Percentiles rank a stretch among this genome's conserved stretches.
Evolutionary conservation across 2,888 invertebrate genomes (phyloP).

Genomic region (Synanthedon andrenaeformis): DNA sequence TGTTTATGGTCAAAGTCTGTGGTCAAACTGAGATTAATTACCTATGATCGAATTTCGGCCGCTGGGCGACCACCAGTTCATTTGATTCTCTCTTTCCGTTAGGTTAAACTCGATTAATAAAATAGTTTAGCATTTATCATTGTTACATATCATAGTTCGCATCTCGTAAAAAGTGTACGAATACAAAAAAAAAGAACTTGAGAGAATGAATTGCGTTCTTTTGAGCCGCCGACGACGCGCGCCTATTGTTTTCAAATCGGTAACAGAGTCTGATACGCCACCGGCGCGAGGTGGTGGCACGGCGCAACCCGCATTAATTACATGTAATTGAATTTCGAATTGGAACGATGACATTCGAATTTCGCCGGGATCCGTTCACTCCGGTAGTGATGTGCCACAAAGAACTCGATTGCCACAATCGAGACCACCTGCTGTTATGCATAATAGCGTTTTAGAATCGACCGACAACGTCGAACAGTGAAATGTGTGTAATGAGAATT

Average conservation of each 20-base stretch:
- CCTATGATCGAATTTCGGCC: too few relatives aligned
- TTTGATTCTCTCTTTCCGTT: too few relatives aligned
- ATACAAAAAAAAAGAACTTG: slow-evolving; percentile 23
- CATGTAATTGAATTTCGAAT: slow-evolving; percentile 75
- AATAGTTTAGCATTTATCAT: slow-evolving; percentile 14
- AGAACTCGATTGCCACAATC: slow-evolving; percentile 51
- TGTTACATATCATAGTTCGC: slow-evolving; percentile 27
- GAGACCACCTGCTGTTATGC: slow-evolving; percentile 55
- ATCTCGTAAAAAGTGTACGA: slow-evolving; percentile 16
- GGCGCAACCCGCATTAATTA: slow-evolving; percentile 67
- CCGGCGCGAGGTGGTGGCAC: slow-evolving; percentile 19
- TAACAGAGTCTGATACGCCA: slow-evolving; percentile 55
- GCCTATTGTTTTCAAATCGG: slow-evolving; percentile 59
- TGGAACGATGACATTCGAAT: slow-evolving; percentile 74
- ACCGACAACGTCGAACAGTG: slow-evolving; percentile 57
- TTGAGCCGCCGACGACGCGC: slow-evolving; percentile 40
- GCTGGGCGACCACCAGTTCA: too few relatives aligned
- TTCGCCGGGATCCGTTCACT: slow-evolving; percentile 59
- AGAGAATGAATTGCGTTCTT: slow-evolving; percentile 46
- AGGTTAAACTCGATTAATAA: background rate
- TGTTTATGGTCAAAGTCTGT: too few relatives aligned
- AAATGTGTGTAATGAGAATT: slow-evolving; percentile 69
- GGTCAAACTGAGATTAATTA: too few relatives aligned
- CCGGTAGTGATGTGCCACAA: slow-evolving; percentile 63
- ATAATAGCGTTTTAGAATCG: slow-evolving; percentile 59